A percentile compares a stretch with the other conserved stretches of the same genome.
phyloP scores from a whole-genome alignment of 2,797 vertebrate genomes.

The Staurois parvus region DNA sequence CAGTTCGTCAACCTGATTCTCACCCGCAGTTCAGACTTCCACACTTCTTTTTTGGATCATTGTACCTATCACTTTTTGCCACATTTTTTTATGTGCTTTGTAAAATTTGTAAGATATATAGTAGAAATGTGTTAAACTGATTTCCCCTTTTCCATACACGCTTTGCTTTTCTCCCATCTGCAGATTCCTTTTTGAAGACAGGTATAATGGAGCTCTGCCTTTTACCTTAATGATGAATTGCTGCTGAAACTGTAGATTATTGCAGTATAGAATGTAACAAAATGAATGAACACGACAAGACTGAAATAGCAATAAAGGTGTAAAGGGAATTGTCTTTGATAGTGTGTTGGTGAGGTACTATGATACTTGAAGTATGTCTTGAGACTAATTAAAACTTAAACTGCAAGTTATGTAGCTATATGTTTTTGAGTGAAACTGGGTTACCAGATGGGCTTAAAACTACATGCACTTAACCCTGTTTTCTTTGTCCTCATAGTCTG shows the following conservation, averaged over 20 bases:
- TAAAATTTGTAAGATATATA: conserved; percentile 29
- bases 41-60: conserved; percentile 32
- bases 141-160: conserved; percentile 22
- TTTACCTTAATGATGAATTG: too few species aligned
- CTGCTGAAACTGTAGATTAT: not conserved
- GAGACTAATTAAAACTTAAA: not conserved
- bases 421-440: not conserved
- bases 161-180: conserved; percentile 16
- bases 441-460: too few species aligned
- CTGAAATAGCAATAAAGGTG: not conserved
- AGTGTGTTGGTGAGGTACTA: too few species aligned
- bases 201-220: not conserved
- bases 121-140: conserved; percentile 7
- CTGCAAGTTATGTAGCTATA: not conserved
- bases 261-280: not conserved
- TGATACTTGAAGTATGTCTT: not conserved
- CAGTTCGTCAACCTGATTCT: conserved; percentile 22
- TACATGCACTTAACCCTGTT: too few species aligned
- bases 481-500: too few species aligned
- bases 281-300: not conserved
- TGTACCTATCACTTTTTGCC: conserved; percentile 48
- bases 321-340: not conserved
- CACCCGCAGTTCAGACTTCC: conserved; percentile 20
- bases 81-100: conserved; percentile 44
- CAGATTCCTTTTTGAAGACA: not conserved